A percentile compares a stretch with the other conserved stretches of the same genome.
These are phyloP conservation scores for Himalopsyche japonica DNA, from an alignment of 2,888 invertebrate species.

Conservation along the genomic window DNA sequence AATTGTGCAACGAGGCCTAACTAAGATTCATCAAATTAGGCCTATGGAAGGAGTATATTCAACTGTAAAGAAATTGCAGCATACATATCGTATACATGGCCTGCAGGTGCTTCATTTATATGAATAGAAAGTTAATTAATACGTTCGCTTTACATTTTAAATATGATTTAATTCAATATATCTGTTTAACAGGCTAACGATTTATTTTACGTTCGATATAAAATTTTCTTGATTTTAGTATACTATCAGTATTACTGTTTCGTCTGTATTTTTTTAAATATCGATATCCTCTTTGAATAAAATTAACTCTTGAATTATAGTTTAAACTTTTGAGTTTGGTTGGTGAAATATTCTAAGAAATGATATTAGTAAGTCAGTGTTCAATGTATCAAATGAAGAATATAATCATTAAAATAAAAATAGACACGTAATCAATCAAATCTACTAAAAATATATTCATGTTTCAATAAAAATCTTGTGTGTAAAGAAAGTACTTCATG, in stretches of 20 bases:
- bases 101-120: background rate
- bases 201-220: background rate
- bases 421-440: too few relatives aligned
- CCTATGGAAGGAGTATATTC: background rate
- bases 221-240: background rate
- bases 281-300: background rate
- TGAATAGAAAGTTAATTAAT: background rate
- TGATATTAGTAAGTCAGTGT: too few relatives aligned
- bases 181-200: background rate
- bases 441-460: too few relatives aligned
- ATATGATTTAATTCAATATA: background rate
- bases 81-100: background rate
- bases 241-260: background rate
- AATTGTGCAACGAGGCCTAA: background rate
- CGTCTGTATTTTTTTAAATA: background rate
- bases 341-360: background rate
- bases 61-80: background rate
- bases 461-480: too few relatives aligned
- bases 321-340: background rate
- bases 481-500: too few relatives aligned
- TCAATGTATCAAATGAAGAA: too few relatives aligned
- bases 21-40: background rate
- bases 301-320: background rate
- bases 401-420: too few relatives aligned
- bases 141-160: background rate